Evolutionary conservation across 1,140 invertebrate genomes (phyloP), one percentile per base, ranked within the genome.

Genomic region (Macrobrachium rosenbergii): DNA sequence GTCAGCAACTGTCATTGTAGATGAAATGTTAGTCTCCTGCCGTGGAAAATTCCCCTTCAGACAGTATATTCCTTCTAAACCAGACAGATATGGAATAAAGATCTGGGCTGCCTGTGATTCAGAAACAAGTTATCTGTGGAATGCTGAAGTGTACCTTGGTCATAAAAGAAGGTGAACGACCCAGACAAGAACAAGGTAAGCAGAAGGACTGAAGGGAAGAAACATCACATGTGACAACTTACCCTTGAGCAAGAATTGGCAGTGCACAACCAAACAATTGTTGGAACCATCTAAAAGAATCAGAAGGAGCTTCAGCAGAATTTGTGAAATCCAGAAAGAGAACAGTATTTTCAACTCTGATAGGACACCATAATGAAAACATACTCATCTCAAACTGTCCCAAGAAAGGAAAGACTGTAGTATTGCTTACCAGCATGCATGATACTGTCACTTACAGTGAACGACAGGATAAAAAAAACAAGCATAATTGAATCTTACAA

Each of bases 391-490:
- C 64, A 69, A 11, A n/a, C 19, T 69, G 64, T 17, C 64, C 19
- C 64, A 69, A n/a, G 64, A 12, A 69, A 69, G 64, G 64, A 10
- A 69, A 17, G 64, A 69, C 64, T 12, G 11, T n/a, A n/a, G 12
- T 69, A 37, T 37, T 37, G 1, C 28, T 37, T 3, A 37, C 28
- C 28, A 2, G 28, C 28, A 37, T 37, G 28, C 14, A 17, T 12
- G 64, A 14, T n/a, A 5, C 64, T 69, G 64, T 69, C 19, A 69
- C 12, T 21, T 69, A 11, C 12, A 69, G 64, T 69, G 64, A 17
- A 37, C 28, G 64, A 69, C n/a, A 69, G 64, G 64, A 17, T 69
- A 69, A 69, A 11, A n/a, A 76, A 76, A 76, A 5, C 73, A 23
- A 45, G 19, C 73, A 3, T 37, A 37, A 45, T 37, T 10, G 43